phyloP scores from a whole-genome alignment of 1,140 invertebrate genomes.

The Phocides pigmalion region DNA sequence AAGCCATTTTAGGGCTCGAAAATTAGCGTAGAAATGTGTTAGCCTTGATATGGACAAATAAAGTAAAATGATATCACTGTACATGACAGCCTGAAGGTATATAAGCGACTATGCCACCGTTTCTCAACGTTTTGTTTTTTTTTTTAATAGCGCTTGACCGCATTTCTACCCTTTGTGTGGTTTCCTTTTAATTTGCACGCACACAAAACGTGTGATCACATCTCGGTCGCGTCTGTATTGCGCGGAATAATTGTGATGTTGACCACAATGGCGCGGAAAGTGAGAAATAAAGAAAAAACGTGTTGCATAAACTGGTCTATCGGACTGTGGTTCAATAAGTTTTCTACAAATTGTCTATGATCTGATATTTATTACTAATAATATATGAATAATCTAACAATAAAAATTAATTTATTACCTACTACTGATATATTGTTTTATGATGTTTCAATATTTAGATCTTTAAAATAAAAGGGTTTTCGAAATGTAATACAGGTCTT shows the following conservation, averaged over 20 bases:
- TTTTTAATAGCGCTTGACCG: not conserved
- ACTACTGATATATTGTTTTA: no score
- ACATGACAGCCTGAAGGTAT: slow-evolving; percentile 1
- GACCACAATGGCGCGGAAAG: slow-evolving; percentile 38
- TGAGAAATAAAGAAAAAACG: slow-evolving; percentile 43
- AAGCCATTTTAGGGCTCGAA: not conserved
- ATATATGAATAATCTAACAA: no score
- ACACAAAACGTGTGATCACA: slow-evolving; percentile 19
- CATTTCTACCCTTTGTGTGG: not conserved
- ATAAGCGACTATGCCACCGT: slow-evolving; percentile 3
- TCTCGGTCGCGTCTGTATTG: slow-evolving; percentile 4
- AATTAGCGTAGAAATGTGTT: not conserved
- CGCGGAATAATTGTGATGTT: slow-evolving; percentile 26
- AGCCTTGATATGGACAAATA: not conserved
- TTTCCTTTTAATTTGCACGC: slow-evolving; percentile 16
- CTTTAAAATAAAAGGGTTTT: no score
- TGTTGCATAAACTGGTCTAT: slow-evolving; percentile 47
- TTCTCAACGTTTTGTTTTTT: slow-evolving; percentile 18
- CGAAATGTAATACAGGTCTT: no score
- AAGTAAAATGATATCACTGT: not conserved
- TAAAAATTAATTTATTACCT: no score
- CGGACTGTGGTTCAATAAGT: slow-evolving; percentile 40
- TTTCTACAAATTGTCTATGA: not conserved
- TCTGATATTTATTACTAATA: no score
- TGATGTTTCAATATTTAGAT: no score